These are phyloP conservation scores for Xiphophorus couchianus DNA, from an alignment of 2,113 vertebrate species.

Conservation along the genomic window DNA sequence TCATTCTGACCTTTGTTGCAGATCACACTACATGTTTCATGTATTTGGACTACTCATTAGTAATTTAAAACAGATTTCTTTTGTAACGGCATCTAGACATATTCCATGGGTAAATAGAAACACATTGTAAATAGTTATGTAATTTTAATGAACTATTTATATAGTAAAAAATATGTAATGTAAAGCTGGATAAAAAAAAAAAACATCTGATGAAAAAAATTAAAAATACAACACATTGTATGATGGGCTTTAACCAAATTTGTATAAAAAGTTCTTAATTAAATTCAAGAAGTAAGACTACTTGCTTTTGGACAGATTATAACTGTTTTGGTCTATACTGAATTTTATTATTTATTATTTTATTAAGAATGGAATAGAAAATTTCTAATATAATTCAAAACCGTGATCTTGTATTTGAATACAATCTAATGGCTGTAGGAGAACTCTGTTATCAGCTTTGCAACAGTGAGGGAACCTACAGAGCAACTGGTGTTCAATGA, in stretches of 20 bases:
- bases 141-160: not conserved
- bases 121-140: not conserved
- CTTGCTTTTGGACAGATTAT: too few relatives aligned
- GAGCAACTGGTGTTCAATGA: too few relatives aligned
- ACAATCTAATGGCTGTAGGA: too few relatives aligned
- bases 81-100: not conserved
- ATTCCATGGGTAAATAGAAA: not conserved
- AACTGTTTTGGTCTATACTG: too few relatives aligned
- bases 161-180: not conserved
- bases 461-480: too few relatives aligned
- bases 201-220: not conserved
- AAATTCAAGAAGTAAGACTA: too few relatives aligned
- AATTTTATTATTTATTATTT: too few relatives aligned
- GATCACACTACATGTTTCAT: not conserved
- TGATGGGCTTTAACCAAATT: not conserved
- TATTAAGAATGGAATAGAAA: too few relatives aligned
- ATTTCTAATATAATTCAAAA: too few relatives aligned
- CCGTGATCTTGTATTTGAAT: too few relatives aligned
- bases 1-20: not conserved
- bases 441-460: too few relatives aligned
- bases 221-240: not conserved
- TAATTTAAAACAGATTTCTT: not conserved
- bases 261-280: not conserved
- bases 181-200: not conserved
- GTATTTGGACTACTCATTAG: not conserved